Evolutionary conservation across 2,797 vertebrate genomes (phyloP), one percentile per base, ranked within the genome.

Genomic region (Smutsia temminckii): DNA sequence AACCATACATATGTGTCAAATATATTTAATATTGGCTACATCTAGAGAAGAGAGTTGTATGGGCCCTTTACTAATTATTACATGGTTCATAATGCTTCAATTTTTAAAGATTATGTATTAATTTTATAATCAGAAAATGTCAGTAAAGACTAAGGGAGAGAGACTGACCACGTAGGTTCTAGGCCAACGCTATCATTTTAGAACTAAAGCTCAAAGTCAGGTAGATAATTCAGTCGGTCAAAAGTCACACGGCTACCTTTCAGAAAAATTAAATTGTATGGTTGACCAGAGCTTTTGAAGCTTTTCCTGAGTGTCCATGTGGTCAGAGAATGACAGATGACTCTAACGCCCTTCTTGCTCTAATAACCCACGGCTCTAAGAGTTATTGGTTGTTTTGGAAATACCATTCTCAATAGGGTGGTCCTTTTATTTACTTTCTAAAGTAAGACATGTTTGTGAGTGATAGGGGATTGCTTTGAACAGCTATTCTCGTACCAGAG

Each of bases 91-190:
- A 81, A 40, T 72, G 32, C 63, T 95, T 91, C 57, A 57, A 16
- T 63, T 85, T 93, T 68, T 72, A 49, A 86, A 91, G 14, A 80
- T 40, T 86, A 84, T 37, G 0, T 64, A 57, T 51, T 95, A 88
- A 92, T 77, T 84, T 91, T 86, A 0, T 92, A 93, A 85, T 89
- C 34, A 92, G 5, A 96, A 94, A 93, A 86, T 89, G 89, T 25
- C 20, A 95, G 32, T 69, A 87, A 89, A 64, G 32, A 57, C 32
- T 71, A 61, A 88, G 51, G 86, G 57, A 42, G 46, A 75, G 51
- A 85, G 12, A 13, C 20, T 0, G 3, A 72, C 37, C 32, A 37
- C 32, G 18, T 7, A 72, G 37, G 6, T 74, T 81, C 34, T 71
- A 64, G 42, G 34, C 32, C 86, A 85, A 57, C 71, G 2, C 6